Conservation (phyloP, 2,888 invertebrate species). For the Liodrosophila aerea region DNA sequence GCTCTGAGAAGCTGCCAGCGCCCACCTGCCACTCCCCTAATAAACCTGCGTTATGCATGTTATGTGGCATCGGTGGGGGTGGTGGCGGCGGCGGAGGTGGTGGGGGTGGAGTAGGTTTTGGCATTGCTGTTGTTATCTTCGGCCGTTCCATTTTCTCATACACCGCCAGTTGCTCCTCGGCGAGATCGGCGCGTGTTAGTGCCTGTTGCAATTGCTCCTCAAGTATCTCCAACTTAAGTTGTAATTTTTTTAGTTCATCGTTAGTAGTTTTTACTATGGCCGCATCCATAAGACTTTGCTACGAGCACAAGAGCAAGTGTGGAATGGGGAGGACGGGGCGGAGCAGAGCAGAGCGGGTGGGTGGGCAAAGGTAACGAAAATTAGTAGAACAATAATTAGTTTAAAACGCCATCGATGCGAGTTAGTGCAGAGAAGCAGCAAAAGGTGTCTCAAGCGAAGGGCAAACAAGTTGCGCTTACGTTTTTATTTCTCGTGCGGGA, state of each 20-base stretch:
- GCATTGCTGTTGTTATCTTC: slow-evolving; percentile 40
- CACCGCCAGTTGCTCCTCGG: slow-evolving; percentile 83
- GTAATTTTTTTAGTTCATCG: slow-evolving; percentile 84
- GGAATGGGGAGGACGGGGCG: slow-evolving; percentile 28
- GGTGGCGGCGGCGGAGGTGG: slow-evolving; percentile 77
- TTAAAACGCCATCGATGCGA: slow-evolving; percentile 35
- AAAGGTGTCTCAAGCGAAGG: no score
- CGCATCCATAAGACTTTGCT: slow-evolving; percentile 84
- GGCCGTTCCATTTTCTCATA: slow-evolving; percentile 60
- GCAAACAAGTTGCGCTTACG: slow-evolving; percentile 56
- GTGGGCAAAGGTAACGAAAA: slow-evolving; percentile 60
- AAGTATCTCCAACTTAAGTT: slow-evolving; percentile 84
- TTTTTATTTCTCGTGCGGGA: no score
- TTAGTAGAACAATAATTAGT: slow-evolving; percentile 74
- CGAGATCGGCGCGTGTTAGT: slow-evolving; percentile 83
- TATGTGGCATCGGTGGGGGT: slow-evolving; percentile 78
- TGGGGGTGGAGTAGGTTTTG: slow-evolving; percentile 66
- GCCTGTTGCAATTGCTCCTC: slow-evolving; percentile 84
- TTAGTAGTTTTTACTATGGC: slow-evolving; percentile 83
- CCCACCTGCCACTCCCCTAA: slow-evolving; percentile 26
- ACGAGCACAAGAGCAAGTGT: slow-evolving; percentile 61
- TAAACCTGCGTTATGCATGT: slow-evolving; percentile 55
- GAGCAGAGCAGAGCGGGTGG: slow-evolving; percentile 19
- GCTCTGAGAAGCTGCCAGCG: slow-evolving; percentile 58
- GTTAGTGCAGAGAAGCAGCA: slow-evolving; percentile 47